Evolutionary conservation across 1,140 invertebrate genomes (phyloP).

Genomic region (Aethina tumida): DNA sequence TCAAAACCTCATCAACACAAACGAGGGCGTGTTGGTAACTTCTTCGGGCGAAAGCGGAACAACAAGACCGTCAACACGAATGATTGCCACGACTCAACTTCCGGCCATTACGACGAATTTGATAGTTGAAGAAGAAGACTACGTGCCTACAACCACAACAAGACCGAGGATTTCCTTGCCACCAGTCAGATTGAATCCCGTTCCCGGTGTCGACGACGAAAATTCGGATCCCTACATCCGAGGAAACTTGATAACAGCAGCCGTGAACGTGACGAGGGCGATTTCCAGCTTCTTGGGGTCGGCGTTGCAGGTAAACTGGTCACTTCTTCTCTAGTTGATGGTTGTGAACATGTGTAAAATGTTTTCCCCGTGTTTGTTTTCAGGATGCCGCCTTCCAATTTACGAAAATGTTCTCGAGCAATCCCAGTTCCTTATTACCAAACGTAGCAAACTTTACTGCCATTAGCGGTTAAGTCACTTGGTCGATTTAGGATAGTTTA

Average conservation of each 20-base stretch:
- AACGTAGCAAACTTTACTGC: conserved; percentile 3
- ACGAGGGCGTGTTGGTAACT: conserved; percentile 25
- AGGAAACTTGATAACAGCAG: conserved; percentile 54
- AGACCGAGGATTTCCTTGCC: conserved; percentile 18
- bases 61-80: conserved; percentile 14
- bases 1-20: conserved; percentile 24
- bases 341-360: background rate
- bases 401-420: conserved; percentile 16
- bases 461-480: conserved; percentile 7
- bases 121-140: conserved; percentile 17
- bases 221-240: conserved; percentile 36
- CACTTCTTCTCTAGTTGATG: background rate
- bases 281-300: conserved; percentile 63
- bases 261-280: conserved; percentile 59
- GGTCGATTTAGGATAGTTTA: too few relatives aligned
- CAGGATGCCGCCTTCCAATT: conserved; percentile 24
- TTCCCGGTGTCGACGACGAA: conserved; percentile 29
- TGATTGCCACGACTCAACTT: conserved; percentile 4
- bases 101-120: conserved; percentile 14
- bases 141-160: conserved; percentile 13
- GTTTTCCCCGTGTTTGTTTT: conserved; percentile 11
- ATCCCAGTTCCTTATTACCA: conserved; percentile 9
- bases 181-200: conserved; percentile 28
- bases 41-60: conserved; percentile 25
- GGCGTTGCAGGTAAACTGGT: conserved; percentile 53